A percentile compares a stretch with the other conserved stretches of the same genome.
These are phyloP conservation scores for Coreoperca whiteheadi DNA, from an alignment of 2,113 vertebrate species.

Conservation along the genomic window DNA sequence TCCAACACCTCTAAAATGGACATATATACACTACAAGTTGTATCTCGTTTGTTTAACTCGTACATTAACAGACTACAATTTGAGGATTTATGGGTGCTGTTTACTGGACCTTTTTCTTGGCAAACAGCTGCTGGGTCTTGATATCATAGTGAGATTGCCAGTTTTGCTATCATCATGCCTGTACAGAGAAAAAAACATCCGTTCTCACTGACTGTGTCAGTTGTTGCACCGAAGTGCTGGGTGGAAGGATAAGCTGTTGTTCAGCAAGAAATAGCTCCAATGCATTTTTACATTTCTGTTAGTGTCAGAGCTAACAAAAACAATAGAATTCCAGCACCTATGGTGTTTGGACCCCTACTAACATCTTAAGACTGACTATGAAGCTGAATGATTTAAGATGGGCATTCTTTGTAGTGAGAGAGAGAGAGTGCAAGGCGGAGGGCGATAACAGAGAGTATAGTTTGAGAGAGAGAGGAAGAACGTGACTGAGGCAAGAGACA, in stretches of 20 bases:
- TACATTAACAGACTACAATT: neutral
- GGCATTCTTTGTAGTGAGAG: neutral
- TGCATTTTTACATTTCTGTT: neutral
- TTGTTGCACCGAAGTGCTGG: neutral
- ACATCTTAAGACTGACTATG: neutral
- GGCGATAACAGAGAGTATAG: neutral
- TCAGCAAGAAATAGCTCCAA: neutral
- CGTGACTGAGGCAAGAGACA: neutral
- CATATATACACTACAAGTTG: neutral
- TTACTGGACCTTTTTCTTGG: neutral
- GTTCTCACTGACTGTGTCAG: neutral
- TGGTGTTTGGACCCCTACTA: neutral
- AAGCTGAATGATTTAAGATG: neutral
- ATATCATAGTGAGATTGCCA: neutral
- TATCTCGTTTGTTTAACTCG: neutral
- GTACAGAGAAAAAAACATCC: neutral
- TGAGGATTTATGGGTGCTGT: neutral
- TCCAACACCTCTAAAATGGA: neutral
- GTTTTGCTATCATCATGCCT: neutral
- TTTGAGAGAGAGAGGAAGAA: neutral
- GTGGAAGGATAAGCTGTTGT: neutral
- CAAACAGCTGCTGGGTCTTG: neutral
- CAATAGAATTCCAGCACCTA: neutral
- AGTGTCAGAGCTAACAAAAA: neutral
- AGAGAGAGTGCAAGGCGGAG: neutral